phyloP scores from a whole-genome alignment of 1,140 invertebrate species.

The Hypothenemus hampei region DNA sequence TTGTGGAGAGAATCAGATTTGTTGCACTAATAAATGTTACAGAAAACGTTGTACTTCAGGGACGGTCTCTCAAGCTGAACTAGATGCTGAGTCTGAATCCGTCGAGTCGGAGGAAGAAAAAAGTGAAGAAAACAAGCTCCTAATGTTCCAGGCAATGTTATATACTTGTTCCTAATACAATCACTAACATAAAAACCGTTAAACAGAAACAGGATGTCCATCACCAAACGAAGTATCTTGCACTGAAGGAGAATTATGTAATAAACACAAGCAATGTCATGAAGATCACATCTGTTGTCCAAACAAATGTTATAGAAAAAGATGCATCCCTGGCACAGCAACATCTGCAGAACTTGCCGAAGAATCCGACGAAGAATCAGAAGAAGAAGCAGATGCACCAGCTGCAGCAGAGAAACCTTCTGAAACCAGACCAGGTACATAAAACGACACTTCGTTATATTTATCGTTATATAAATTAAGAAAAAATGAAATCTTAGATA shows the following conservation, averaged over 20 bases:
- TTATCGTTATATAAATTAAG: too few relatives aligned
- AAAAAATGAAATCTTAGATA: slow-evolving; percentile 12
- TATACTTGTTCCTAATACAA: background rate
- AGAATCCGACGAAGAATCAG: slow-evolving; percentile 24
- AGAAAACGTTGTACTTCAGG: slow-evolving; percentile 17
- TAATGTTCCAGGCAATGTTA: slow-evolving; percentile 3
- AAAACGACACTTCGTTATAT: background rate
- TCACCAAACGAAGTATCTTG: slow-evolving; percentile 15
- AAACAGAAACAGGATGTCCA: slow-evolving; percentile 23
- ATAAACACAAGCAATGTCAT: slow-evolving; percentile 18
- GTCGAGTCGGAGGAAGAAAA: slow-evolving; percentile 18
- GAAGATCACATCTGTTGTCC: slow-evolving; percentile 23
- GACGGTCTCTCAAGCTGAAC: slow-evolving; percentile 10
- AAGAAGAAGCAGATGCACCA: slow-evolving; percentile 9
- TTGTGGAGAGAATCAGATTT: slow-evolving; percentile 23
- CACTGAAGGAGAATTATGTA: slow-evolving; percentile 17
- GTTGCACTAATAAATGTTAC: slow-evolving; percentile 26
- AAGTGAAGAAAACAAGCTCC: slow-evolving; percentile 12
- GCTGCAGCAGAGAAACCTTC: slow-evolving; percentile 1
- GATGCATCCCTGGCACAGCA: slow-evolving; percentile 15
- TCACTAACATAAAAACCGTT: background rate
- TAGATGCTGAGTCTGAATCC: slow-evolving; percentile 21
- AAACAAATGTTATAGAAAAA: slow-evolving; percentile 25
- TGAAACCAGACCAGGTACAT: background rate
- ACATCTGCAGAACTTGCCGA: slow-evolving; percentile 14